Conservation (phyloP, 2,888 invertebrate species). For the Parapristionchus giblindavisi region DNA sequence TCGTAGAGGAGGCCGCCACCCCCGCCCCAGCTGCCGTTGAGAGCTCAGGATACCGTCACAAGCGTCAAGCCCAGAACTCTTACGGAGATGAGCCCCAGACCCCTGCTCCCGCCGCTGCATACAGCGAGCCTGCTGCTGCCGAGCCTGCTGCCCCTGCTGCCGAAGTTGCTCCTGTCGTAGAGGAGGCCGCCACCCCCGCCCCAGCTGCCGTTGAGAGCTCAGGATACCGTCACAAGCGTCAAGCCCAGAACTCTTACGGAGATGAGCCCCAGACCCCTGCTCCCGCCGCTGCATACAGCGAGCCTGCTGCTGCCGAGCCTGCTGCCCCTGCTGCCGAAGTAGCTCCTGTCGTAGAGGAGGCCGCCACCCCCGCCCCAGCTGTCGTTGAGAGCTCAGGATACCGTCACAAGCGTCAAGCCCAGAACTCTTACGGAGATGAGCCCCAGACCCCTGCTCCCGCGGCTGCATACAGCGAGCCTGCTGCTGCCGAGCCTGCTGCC, state of each 20-base stretch:
- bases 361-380: not conserved
- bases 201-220: slow-evolving; percentile 29
- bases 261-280: slow-evolving; percentile 48
- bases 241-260: slow-evolving; percentile 53
- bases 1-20: not conserved
- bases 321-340: not conserved
- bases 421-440: slow-evolving; percentile 54
- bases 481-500: not conserved
- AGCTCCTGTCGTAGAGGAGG: not conserved
- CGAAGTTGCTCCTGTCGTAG: slow-evolving; percentile 1
- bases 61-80: slow-evolving; percentile 16
- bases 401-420: slow-evolving; percentile 42
- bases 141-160: not conserved
- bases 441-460: slow-evolving; percentile 9
- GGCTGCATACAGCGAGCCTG: not conserved
- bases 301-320: not conserved
- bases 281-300: slow-evolving; percentile 43
- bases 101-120: slow-evolving; percentile 7
- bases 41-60: slow-evolving; percentile 24
- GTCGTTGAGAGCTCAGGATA: slow-evolving; percentile 32
- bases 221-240: slow-evolving; percentile 35
- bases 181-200: not conserved
- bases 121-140: not conserved
- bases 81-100: slow-evolving; percentile 30
- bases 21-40: slow-evolving; percentile 6